phyloP scores from a whole-genome alignment of 2,888 invertebrate species.

The Hermaeophaga mercurialis region DNA sequence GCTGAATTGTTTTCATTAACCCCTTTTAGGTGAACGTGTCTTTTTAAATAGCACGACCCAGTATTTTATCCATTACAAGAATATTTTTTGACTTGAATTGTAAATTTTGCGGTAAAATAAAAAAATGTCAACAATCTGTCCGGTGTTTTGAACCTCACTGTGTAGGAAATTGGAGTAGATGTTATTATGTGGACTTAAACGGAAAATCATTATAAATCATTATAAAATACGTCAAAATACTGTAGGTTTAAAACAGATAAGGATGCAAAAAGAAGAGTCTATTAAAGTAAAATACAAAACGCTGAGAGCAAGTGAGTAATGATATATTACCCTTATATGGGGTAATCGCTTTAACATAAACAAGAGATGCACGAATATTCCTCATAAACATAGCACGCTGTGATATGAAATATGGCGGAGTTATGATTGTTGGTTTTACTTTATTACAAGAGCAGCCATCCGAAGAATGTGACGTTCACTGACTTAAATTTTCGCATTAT shows the following conservation, averaged over 20 bases:
- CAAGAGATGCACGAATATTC: constrained; percentile 25
- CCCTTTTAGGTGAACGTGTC: no score
- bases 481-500: no score
- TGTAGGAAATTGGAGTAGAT: no score
- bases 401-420: constrained; percentile 35
- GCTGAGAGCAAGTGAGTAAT: constrained; percentile 8
- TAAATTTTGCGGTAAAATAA: no score
- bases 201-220: constrained; percentile 7
- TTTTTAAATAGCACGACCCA: no score
- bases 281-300: constrained; percentile 20
- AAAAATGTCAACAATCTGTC: no score
- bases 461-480: neutral
- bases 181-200: no score
- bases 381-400: constrained; percentile 49
- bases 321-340: constrained; percentile 16
- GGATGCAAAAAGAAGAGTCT: constrained; percentile 5
- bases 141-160: no score
- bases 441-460: constrained; percentile 3
- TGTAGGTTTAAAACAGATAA: constrained; percentile 13
- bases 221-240: constrained; percentile 8
- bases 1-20: no score
- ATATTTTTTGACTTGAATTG: no score
- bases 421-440: constrained; percentile 19
- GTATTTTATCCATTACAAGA: no score
- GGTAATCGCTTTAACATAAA: constrained; percentile 30